Evolutionary conservation across 2,888 invertebrate species (phyloP), one percentile per base, ranked within the genome.

Genomic region (Pammene fasciana): DNA sequence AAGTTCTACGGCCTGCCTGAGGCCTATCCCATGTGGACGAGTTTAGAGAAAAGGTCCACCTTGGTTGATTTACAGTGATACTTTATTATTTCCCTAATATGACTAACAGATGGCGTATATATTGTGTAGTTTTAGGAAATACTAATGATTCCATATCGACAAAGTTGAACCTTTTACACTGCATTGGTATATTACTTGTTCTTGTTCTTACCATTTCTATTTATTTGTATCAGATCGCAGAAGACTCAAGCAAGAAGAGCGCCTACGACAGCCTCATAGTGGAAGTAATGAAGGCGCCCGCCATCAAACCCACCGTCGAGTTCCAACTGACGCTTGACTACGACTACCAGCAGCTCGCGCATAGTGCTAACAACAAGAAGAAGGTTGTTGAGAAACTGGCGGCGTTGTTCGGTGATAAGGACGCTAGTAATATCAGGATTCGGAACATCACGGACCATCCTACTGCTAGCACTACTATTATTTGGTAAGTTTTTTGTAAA

Each of bases 321-420:
- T 97, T 97, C 87, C 96, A 95, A 74, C 96, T 97, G 93, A 96
- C 95, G 0, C 89, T 98, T 80, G 95, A 95, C 74, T 94, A 95
- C 57, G 94, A 94, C 0, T 95, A 94, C 82, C 94, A 95, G 9
- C 93, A 94, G 45, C 95, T 97, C 73, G 94, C 94, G 0, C 94
- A 95, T 79, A 95, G 95, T 66, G 95, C 97, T 0, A 88, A 92
- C 38, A 94, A 95, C 82, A 96, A 97, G 80, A 94, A 96, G 43
- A 96, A 96, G 77, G 96, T 98, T 74, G 94, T 98, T 14, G 96
- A 97, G 81, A 96, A 96, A 74, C 84, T 98, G 26, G 94, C 96
- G 0, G 93, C 94, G 18, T 82, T 98, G 11, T 97, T 97, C 81
- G 95, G 95, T 0, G 97, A 98, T 86, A 89, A 89, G 34, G 94